These are phyloP conservation scores for Aurelia aurita DNA, from an alignment of 30 jellyfish, hydroid and myxozoan genomes.

Conservation along the genomic window DNA sequence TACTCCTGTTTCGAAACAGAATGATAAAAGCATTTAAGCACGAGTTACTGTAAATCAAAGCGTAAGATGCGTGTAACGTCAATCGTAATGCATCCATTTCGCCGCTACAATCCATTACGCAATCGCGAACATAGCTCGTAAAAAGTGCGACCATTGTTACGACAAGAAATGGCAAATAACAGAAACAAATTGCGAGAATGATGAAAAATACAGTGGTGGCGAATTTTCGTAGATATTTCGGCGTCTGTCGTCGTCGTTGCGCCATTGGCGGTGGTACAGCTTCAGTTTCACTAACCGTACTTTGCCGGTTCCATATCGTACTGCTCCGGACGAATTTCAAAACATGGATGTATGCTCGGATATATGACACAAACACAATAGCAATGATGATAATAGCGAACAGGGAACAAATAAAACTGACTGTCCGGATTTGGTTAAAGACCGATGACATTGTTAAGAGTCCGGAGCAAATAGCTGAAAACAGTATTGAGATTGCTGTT, in stretches of 20 bases:
- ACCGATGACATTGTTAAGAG: slow-evolving; percentile 48
- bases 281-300: no score
- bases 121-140: not conserved
- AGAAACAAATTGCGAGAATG: slow-evolving; percentile 32
- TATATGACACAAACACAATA: slow-evolving; percentile 33
- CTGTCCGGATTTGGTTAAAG: slow-evolving; percentile 26
- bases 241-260: slow-evolving; percentile 16
- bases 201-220: slow-evolving; percentile 32
- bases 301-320: slow-evolving; percentile 35
- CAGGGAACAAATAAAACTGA: slow-evolving; percentile 18
- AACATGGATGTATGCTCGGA: slow-evolving; percentile 37
- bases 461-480: not conserved
- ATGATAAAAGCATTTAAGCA: slow-evolving; percentile 42
- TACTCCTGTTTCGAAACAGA: slow-evolving; percentile 30
- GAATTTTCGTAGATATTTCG: slow-evolving; percentile 34
- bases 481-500: not conserved
- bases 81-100: slow-evolving; percentile 10
- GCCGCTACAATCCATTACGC: slow-evolving; percentile 16
- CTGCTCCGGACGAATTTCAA: slow-evolving; percentile 39
- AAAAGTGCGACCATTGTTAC: slow-evolving; percentile 13
- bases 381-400: slow-evolving; percentile 4
- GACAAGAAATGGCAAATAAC: slow-evolving; percentile 43
- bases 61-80: slow-evolving; percentile 22
- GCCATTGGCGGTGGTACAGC: not conserved
- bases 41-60: slow-evolving; percentile 51